Base-by-base conservation (phyloP, 2,888 invertebrate genomes). In the Lucinisca nassula region DNA sequence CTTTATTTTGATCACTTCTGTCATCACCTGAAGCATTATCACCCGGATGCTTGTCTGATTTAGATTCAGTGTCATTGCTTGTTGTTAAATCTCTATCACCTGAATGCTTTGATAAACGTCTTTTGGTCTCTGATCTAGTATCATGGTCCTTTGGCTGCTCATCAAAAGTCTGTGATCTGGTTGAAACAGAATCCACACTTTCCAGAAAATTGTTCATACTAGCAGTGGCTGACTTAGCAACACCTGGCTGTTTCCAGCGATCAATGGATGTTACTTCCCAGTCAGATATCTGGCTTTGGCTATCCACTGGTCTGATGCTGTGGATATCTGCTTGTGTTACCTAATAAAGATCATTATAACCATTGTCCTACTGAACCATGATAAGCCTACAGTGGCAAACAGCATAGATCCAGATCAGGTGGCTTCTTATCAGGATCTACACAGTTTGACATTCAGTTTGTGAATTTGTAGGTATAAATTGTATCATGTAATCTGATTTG, bases 191-290 rank as follows among this genome's bases (percentile, higher is more conserved):
- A 21, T 90, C 84, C 58, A 92, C 91, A 55, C 93, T 92, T 40
- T 92, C 93, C 3, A 92, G 82, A 61, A 90, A 94, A 79, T 94
- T 94, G 55, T 92, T 92, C 94, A 94, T 93, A 79, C 94, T 94
- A 32, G 92, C 86, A 6, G 94, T 90, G 76, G 79, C 84, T 78
- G 87, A 86, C 79, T 88, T 87, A 14, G 82, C 74, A 51, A 82
- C 73, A 12, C 79, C 80, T 37, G 82, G 80, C 27, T 84, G 70
- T 35, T 85, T 78, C 79, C 80, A 85, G 10, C 79, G 78, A 40
- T 93, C 93, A 10, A 93, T 80, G 1, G 93, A 93, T 12, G 92
- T 91, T 38, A 84, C 89, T 49, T 93, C 93, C 92, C 92, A 93
- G 76, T 93, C 93, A 12, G 90, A 84, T 32, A 84, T 90, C 70